Evolutionary conservation across 1,140 invertebrate genomes (phyloP).

Genomic region (Halictus rubicundus): DNA sequence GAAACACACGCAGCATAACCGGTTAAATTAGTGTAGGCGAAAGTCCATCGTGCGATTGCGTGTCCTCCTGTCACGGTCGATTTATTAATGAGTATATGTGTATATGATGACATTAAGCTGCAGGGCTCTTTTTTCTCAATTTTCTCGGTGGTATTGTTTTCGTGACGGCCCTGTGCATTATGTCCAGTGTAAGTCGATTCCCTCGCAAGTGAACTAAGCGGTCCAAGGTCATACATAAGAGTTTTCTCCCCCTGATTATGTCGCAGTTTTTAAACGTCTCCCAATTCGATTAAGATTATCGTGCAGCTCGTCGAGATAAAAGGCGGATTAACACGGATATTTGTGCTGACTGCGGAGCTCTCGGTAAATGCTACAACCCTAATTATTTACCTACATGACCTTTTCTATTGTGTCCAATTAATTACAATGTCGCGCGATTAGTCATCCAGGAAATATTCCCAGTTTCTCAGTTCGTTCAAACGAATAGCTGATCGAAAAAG

Average conservation of each 20-base stretch:
- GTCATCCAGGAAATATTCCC: not conserved
- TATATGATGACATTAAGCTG: constrained; percentile 42
- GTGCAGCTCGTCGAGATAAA: constrained; percentile 1
- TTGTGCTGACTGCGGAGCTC: constrained; percentile 91
- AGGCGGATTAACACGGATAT: constrained; percentile 83
- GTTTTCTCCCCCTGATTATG: too few relatives aligned
- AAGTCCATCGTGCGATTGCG: constrained; percentile 24
- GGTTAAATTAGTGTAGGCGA: constrained; percentile 7
- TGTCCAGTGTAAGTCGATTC: too few relatives aligned
- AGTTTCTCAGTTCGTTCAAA: not conserved
- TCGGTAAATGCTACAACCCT: constrained; percentile 81
- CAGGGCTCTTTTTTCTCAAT: constrained; percentile 13
- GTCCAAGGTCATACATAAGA: too few relatives aligned
- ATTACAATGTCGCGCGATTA: not conserved
- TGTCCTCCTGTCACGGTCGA: constrained; percentile 44
- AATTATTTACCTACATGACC: not conserved
- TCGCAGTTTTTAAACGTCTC: not conserved
- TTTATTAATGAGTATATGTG: constrained; percentile 29
- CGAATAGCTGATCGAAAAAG: not conserved
- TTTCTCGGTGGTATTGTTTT: constrained; percentile 7
- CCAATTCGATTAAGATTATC: constrained; percentile 6
- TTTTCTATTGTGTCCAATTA: not conserved
- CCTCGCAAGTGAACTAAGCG: too few relatives aligned
- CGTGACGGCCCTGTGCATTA: constrained; percentile 12
- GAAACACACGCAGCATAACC: not conserved